Base-by-base conservation (phyloP, 2,888 invertebrate genomes). In the Thera obeliscata region DNA sequence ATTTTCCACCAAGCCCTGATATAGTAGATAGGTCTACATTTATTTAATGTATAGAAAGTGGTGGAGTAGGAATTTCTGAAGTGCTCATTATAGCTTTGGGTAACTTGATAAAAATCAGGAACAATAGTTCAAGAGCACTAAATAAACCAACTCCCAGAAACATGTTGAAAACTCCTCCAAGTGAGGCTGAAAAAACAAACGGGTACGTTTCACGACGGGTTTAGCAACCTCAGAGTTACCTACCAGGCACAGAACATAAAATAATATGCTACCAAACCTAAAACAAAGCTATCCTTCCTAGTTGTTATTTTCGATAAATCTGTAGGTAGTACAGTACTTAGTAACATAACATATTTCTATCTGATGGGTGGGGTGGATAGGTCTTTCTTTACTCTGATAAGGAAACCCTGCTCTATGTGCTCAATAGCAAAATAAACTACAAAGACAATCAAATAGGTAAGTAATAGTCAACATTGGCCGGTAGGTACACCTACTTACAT, bases 111-210 rank as follows among this genome's bases (percentile, higher is more conserved):
- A 86, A 12, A 9, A 86, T 7, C 2, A 91, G 76, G 65, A 82
- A 88, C 2, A 91, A 12, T 8, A 91, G 74, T 76, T 93, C 93
- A 33, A 93, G 71, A 0, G 86, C 90, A 71, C 91, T 93, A 68
- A 93, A 90, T 3, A 93, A 68, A 4, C 93, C 91, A 1, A 93
- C 88, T 6, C 93, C 93, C 3, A 93, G 77, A 73, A 93, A 93
- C 93, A 93, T 92, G 72, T 90, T 93, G 77, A 93, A 93, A 2
- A 93, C 88, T 48, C 93, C 93, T 2, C 93, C 93, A 36, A 93
- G 73, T 0, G 93, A 93, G 0, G 93, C 93, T 93, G 86, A 1
- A 70, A 74, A 54, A 61, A 8, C 22, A 57, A 55, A 62, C 11
- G 56, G 50, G 2, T 6, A 38, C 1, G 55, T 38, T 33, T 5